These are phyloP conservation scores for Anadara kagoshimensis DNA, from an alignment of 1,140 invertebrate species.

Conservation along the genomic window DNA sequence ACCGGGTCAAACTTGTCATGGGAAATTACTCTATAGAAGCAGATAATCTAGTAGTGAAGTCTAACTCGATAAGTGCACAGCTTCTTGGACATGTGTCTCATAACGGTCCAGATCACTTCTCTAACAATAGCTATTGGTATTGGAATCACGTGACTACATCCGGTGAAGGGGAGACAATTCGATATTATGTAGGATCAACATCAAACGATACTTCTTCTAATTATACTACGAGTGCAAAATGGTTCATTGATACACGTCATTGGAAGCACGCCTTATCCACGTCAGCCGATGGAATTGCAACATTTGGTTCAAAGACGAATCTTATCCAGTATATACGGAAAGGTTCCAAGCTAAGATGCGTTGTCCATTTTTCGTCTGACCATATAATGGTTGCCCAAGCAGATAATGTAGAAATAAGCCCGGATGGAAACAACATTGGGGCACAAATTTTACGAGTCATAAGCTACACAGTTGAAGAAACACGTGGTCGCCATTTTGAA, in stretches of 20 bases:
- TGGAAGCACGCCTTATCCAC: conserved; percentile 16
- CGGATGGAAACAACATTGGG: conserved; percentile 5
- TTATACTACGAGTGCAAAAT: conserved; percentile 6
- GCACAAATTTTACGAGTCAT: conserved; percentile 25
- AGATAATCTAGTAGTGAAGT: conserved; percentile 17
- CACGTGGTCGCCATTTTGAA: conserved; percentile 1
- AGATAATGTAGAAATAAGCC: conserved; percentile 13
- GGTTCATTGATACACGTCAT: conserved; percentile 29
- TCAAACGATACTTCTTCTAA: neutral
- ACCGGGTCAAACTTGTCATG: conserved; percentile 15
- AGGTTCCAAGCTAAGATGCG: conserved; percentile 13
- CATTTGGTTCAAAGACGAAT: conserved; percentile 2
- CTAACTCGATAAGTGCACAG: conserved; percentile 15
- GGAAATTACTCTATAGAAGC: conserved; percentile 17
- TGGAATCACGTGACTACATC: conserved; percentile 29
- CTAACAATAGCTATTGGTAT: conserved; percentile 18
- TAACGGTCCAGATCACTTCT: conserved; percentile 3
- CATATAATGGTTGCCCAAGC: conserved; percentile 9
- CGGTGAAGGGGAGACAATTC: conserved; percentile 22
- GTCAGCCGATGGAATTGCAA: neutral
- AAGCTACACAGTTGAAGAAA: conserved; percentile 3
- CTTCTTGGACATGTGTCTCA: conserved; percentile 31
- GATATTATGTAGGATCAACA: conserved; percentile 3
- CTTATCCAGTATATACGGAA: conserved; percentile 2
- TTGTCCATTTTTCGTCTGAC: conserved; percentile 5